Evolutionary conservation across 2,888 invertebrate genomes (phyloP).

Genomic region (Drosophila anomalata): DNA sequence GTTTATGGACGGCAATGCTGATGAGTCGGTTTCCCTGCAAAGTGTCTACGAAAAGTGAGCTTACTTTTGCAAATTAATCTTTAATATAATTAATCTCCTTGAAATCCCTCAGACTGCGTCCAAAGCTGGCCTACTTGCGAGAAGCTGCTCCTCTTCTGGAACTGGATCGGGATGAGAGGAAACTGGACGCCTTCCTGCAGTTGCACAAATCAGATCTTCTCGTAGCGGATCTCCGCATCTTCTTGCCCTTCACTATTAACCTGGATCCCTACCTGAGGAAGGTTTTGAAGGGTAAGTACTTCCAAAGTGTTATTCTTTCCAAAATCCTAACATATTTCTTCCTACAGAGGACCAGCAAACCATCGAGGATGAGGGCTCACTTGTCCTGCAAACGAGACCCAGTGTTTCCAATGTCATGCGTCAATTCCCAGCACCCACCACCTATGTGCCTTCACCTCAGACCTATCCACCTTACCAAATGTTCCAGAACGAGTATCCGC

Average conservation of each 20-base stretch:
- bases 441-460: slow-evolving; percentile 79
- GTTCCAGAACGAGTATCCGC: slow-evolving; percentile 74
- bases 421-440: slow-evolving; percentile 71
- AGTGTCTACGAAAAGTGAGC: slow-evolving; percentile 97
- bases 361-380: slow-evolving; percentile 86
- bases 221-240: slow-evolving; percentile 95
- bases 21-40: slow-evolving; percentile 94
- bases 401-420: slow-evolving; percentile 78
- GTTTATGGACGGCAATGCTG: slow-evolving; percentile 91
- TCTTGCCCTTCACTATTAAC: slow-evolving; percentile 98
- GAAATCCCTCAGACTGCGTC: slow-evolving; percentile 88
- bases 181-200: slow-evolving; percentile 95
- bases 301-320: accelerated
- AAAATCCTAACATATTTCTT: neutral
- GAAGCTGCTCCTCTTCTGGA: slow-evolving; percentile 95
- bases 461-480: slow-evolving; percentile 80
- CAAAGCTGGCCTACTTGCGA: slow-evolving; percentile 91
- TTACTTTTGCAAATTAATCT: neutral
- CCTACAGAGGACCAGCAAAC: slow-evolving; percentile 88
- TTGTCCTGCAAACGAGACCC: slow-evolving; percentile 81
- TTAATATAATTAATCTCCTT: neutral
- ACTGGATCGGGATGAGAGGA: slow-evolving; percentile 96
- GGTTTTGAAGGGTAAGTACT: slow-evolving; percentile 93
- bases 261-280: slow-evolving; percentile 99
- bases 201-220: slow-evolving; percentile 94